Base-by-base conservation (phyloP, 2,113 vertebrate genomes). In the Rousettus leschenaultii region DNA sequence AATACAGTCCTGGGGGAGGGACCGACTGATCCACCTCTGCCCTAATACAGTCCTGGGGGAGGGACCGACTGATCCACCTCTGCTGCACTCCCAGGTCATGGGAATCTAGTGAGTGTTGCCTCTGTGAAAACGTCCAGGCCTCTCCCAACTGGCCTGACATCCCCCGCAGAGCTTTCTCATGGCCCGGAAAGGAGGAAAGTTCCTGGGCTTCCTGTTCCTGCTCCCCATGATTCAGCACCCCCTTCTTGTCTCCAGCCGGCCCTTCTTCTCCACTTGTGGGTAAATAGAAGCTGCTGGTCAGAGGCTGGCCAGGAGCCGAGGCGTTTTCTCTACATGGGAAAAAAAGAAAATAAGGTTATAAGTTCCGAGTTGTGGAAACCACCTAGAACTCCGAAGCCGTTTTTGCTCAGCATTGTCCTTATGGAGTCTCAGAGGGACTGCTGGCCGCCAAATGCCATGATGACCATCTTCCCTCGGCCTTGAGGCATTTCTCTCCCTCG, bases 301-400 rank as follows among this genome's bases (percentile, higher is more conserved):
- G 90, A 28, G 88, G 26, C 85, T 88, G 94, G 97, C 95, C 1
- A 1, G 8, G 24, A 66, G 93, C 95, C 96, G 35, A 3, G 51
- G 66, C 6, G 2, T 88, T 79, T 85, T 89, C 91, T 77, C 66
- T 38, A 19, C 51, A 10, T 92, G 95, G 95, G 94, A 95, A 97
- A 95, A 74, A 45, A 19, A 71, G 91, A 79, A 77, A 59, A 61
- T 30, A 22, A 96, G 92, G 84, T 83, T 91, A n/a, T 22, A 59
- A 77, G 84, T 85, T 30, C 87, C 1, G 7, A 77, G 94, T 61
- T 10, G 0, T 40, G 97, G 97, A 97, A 98, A 98, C 84, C 97
- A 97, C 97, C 97, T 90, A 97, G 97, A 96, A 97, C 45, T 96
- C 97, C 97, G 0, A 15, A 13, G 90, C 40, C 2, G n/a, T 9